Conservation (phyloP, 2,113 vertebrate species). For the Fulica atra region DNA sequence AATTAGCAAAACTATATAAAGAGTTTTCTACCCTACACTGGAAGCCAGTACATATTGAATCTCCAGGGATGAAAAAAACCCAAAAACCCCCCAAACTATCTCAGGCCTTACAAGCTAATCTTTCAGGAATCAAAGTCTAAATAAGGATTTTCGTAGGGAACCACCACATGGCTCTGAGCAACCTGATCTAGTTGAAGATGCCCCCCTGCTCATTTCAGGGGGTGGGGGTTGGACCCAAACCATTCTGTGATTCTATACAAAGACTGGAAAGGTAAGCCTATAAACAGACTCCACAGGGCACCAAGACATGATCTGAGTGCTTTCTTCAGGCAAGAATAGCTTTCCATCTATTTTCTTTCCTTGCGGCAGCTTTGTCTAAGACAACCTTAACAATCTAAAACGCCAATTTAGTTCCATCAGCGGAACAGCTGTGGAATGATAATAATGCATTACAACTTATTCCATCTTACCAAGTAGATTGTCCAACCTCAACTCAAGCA, state of each 20-base stretch:
- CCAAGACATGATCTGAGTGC: not conserved
- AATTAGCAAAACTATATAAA: not conserved
- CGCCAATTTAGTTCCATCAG: not conserved
- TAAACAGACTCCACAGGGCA: not conserved
- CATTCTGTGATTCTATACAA: not conserved
- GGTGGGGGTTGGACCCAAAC: not conserved
- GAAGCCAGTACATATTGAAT: not conserved
- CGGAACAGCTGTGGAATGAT: fast-evolving
- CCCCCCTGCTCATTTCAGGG: not conserved
- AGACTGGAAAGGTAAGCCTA: not conserved
- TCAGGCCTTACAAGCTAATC: not conserved
- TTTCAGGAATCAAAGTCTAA: not conserved
- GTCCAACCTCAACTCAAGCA: not conserved
- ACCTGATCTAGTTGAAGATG: not conserved
- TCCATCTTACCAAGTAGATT: not conserved
- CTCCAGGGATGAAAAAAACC: not conserved
- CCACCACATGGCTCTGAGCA: not conserved
- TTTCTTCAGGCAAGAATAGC: not conserved
- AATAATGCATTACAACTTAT: fast-evolving
- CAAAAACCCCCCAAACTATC: not conserved
- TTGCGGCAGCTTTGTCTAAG: not conserved
- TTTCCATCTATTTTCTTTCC: not conserved
- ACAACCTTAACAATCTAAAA: not conserved
- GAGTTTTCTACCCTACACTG: not conserved
- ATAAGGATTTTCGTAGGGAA: not conserved